Conservation (phyloP, 1,140 invertebrate species). For the Drosophila nikananu region DNA sequence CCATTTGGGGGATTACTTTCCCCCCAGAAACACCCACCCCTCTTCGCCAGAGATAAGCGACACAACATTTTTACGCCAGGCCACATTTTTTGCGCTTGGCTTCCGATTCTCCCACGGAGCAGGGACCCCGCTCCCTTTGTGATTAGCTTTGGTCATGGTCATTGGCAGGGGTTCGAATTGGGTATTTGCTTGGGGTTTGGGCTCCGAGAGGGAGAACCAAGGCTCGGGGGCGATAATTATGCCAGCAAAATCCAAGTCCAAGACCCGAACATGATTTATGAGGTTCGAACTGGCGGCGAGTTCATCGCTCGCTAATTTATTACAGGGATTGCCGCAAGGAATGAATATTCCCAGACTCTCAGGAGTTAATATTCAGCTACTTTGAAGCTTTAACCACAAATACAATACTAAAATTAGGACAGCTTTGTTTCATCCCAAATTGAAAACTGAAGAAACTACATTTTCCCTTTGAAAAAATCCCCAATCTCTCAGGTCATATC, state of each 20-base stretch:
- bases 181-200: not conserved
- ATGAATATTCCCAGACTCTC: not conserved
- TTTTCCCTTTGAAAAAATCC: not conserved
- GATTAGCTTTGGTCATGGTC: slow-evolving; percentile 56
- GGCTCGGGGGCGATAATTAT: slow-evolving; percentile 69
- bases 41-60: slow-evolving; percentile 58
- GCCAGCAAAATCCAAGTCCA: slow-evolving; percentile 40
- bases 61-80: slow-evolving; percentile 27
- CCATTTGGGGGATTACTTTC: no score
- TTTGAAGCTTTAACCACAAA: not conserved
- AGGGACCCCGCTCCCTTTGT: not conserved
- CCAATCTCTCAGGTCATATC: not conserved
- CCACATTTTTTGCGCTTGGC: slow-evolving; percentile 48
- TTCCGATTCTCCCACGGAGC: slow-evolving; percentile 30
- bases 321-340: slow-evolving; percentile 32
- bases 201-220: not conserved
- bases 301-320: slow-evolving; percentile 68
- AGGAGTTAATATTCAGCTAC: not conserved
- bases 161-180: slow-evolving; percentile 1
- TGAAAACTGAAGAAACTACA: no score
- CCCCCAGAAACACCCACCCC: slow-evolving; percentile 1
- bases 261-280: slow-evolving; percentile 73
- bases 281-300: slow-evolving; percentile 42
- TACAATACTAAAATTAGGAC: not conserved
- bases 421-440: not conserved